Conservation (phyloP, 2,113 vertebrate species). For the Festucalex cinctus region DNA sequence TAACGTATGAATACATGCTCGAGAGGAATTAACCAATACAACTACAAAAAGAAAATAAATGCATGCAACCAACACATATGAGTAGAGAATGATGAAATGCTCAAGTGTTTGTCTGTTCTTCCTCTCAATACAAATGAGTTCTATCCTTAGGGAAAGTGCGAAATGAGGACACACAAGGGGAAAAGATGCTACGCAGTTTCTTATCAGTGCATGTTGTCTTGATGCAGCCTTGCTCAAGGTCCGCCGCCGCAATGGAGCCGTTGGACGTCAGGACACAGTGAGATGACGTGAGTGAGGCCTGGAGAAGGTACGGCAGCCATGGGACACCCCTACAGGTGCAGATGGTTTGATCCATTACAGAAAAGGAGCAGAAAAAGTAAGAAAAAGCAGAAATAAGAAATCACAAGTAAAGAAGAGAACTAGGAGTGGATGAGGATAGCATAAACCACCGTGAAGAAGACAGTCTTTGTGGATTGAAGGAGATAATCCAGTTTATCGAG, state of each 20-base stretch:
- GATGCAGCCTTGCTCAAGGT: slow-evolving; percentile 37
- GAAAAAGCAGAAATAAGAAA: slow-evolving; percentile 6
- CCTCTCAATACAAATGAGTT: slow-evolving; percentile 8
- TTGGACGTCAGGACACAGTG: slow-evolving; percentile 15
- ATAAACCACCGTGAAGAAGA: not conserved
- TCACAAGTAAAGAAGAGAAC: not conserved
- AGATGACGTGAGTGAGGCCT: slow-evolving; percentile 1
- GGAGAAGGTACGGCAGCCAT: slow-evolving; percentile 19
- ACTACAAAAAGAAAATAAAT: not conserved
- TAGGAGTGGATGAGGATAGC: slow-evolving; percentile 3
- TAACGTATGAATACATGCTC: not conserved
- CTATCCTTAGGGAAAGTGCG: not conserved
- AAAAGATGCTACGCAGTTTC: not conserved
- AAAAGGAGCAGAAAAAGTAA: slow-evolving; percentile 43
- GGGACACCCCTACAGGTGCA: slow-evolving; percentile 50
- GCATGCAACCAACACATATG: not conserved
- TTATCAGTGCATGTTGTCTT: slow-evolving; percentile 14
- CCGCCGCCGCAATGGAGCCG: slow-evolving; percentile 16
- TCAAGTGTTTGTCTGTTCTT: not conserved
- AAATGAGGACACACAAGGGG: slow-evolving; percentile 6
- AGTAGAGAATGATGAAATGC: not conserved
- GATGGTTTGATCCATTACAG: slow-evolving; percentile 36
- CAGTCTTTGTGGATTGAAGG: not conserved
- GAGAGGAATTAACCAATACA: not conserved
- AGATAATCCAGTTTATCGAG: not conserved